Conservation (phyloP, 2,888 invertebrate species). For the Heteropelma amictum region DNA sequence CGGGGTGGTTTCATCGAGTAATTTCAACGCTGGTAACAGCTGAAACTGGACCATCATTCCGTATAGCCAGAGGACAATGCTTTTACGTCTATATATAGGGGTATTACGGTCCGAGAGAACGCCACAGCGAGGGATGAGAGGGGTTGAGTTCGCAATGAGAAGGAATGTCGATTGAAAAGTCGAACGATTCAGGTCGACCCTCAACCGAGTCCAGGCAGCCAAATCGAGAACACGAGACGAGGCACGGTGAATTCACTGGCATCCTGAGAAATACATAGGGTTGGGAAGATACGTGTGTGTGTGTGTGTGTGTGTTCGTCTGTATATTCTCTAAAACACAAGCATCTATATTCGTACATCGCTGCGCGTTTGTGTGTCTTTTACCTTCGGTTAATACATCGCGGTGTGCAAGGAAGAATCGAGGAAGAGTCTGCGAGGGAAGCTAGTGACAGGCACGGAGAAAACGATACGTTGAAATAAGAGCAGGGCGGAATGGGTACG, state of each 20-base stretch:
- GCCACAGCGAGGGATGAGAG: constrained; percentile 32
- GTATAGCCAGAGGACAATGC: constrained; percentile 48
- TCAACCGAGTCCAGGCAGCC: constrained; percentile 38
- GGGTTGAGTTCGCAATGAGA: constrained; percentile 46
- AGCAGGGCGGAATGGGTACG: constrained; percentile 12
- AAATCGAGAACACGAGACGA: constrained; percentile 51
- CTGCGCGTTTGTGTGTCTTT: not conserved
- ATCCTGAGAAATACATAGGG: constrained; percentile 27
- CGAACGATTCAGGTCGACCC: constrained; percentile 58
- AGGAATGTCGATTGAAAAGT: constrained; percentile 57
- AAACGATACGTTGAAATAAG: constrained; percentile 32
- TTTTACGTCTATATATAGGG: constrained; percentile 17
- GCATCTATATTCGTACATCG: no score
- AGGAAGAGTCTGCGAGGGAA: constrained; percentile 7
- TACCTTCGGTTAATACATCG: not conserved
- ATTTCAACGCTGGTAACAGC: constrained; percentile 47
- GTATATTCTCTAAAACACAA: not conserved
- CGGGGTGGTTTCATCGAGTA: constrained; percentile 43
- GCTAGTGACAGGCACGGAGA: constrained; percentile 25
- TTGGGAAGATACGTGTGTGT: no score
- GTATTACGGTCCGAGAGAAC: constrained; percentile 46
- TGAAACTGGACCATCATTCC: constrained; percentile 53
- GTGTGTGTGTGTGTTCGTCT: no score
- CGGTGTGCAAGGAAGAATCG: constrained; percentile 10
- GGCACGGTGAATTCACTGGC: constrained; percentile 44